Evolutionary conservation across 2,113 vertebrate genomes (phyloP), one percentile per base, ranked within the genome.

Genomic region (Cyanistes caeruleus): DNA sequence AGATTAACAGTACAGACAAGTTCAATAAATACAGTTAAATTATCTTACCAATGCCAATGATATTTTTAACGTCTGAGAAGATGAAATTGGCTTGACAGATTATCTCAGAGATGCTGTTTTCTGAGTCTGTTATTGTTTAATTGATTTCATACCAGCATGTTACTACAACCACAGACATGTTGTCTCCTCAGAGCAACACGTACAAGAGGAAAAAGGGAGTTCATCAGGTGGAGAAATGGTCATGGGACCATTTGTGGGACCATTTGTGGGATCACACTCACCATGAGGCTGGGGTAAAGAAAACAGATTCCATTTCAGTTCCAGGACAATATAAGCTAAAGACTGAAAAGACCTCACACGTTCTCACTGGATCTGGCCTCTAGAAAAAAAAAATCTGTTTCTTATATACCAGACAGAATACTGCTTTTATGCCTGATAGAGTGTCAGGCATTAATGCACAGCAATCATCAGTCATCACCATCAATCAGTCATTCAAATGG

Each of bases 401-500:
- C 63, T 85, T 83, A 30, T 60, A 55, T 67, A 48, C 19, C 35
- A 63, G 68, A 56, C 7, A 89, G 30, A 91, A 90, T 35, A 37
- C 15, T 59, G 27, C 8, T 70, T 91, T 94, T 80, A 77, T 69
- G 43, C 55, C 39, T 90, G 68, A 69, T 16, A 55, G 23, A 80
- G 13, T 33, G 48, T 80, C 79, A 96, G 64, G 30, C 59, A 70
- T 80, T 90, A 90, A 83, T 70, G 75, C 33, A 86, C 25, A 64
- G 63, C 44, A 88, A 74, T 96, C 92, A 92, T 93, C 79, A 87
- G 52, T 81, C 90, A 93, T 93, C 91, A 93, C 63, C 70, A 88
- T 62, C 82, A 91, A 91, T 88, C 90, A 96, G 55, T 86, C 88
- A 94, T 93, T 96, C 83, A 93, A 95, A 95, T 93, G 28, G 56